These are phyloP conservation scores for Cherax quadricarinatus DNA, from an alignment of 1,140 invertebrate genomes.

Conservation along the genomic window DNA sequence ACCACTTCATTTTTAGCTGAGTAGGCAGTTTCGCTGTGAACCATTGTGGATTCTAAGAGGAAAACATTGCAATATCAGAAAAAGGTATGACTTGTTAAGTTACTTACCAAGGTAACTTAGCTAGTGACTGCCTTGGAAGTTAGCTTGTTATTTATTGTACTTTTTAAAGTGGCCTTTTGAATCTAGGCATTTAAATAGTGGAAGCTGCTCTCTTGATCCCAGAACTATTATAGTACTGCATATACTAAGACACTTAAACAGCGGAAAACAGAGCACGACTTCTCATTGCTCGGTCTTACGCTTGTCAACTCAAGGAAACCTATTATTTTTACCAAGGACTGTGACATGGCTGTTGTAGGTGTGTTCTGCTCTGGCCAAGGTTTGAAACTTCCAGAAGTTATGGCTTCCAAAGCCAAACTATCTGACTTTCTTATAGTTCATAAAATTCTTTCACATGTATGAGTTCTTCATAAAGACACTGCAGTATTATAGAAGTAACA, in stretches of 20 bases:
- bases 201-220: not conserved
- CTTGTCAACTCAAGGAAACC: not conserved
- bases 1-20: not conserved
- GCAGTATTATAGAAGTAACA: not conserved
- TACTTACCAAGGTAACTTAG: not conserved
- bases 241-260: not conserved
- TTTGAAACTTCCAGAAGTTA: not conserved
- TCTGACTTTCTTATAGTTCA: not conserved
- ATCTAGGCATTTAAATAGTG: not conserved
- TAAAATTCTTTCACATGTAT: not conserved
- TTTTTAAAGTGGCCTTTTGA: not conserved
- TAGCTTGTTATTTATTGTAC: not conserved
- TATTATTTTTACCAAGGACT: conserved; percentile 1
- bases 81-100: not conserved
- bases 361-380: not conserved
- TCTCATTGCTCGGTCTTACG: conserved; percentile 1
- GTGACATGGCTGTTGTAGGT: not conserved
- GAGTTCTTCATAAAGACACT: not conserved
- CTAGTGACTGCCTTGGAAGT: not conserved
- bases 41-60: not conserved
- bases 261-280: conserved; percentile 5
- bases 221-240: not conserved
- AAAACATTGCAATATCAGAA: not conserved
- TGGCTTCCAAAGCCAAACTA: conserved; percentile 1
- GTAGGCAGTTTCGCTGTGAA: not conserved